Base-by-base conservation (phyloP, 1,140 invertebrate species). In the Chrysomallon squamiferum region DNA sequence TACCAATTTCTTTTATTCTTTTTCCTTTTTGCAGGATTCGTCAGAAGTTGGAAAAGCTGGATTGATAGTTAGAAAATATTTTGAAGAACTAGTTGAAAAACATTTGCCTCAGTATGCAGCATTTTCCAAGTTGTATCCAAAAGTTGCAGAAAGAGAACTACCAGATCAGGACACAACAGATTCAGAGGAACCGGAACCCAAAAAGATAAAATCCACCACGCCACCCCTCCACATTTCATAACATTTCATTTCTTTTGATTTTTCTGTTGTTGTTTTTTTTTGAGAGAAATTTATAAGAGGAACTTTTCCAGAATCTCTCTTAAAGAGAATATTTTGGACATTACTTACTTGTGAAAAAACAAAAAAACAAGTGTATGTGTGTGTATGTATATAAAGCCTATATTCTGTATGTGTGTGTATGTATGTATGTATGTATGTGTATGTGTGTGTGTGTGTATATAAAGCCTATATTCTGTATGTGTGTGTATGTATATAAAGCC, bases 11-110 rank as follows among this genome's bases (percentile, higher is more conserved):
- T 20, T 15, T 27, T 27, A 2, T 54, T 15, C n/a, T 30, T n/a
- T 59, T 61, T 62, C 33, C n/a, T n/a, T 56, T 50, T 81, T 85
- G 25, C 84, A 95, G 93, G 88, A 90, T 76, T 91, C 92, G 63
- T 92, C 92, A n/a, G 90, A 91, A 82, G 89, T 93, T n/a, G 93
- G 92, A 82, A 89, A 90, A 72, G 92, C 93, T 85, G 93, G 92
- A n/a, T 91, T 91, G 77, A 90, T 89, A 72, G 88, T 95, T 66
- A 93, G 94, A 82, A 91, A 92, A 78, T 93, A 93, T 84, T 94
- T 95, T 80, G 92, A 94, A 71, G 90, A 92, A 75, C 89, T 93
- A 76, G 87, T 95, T 66, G 75, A 90, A 58, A 93, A 93, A 81
- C 93, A 91, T 89, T 85, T 94, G 67, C 93, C 93, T 1, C 90